Base-by-base conservation (phyloP, 2,113 vertebrate genomes). In the Onychorhynchus coronatus region DNA sequence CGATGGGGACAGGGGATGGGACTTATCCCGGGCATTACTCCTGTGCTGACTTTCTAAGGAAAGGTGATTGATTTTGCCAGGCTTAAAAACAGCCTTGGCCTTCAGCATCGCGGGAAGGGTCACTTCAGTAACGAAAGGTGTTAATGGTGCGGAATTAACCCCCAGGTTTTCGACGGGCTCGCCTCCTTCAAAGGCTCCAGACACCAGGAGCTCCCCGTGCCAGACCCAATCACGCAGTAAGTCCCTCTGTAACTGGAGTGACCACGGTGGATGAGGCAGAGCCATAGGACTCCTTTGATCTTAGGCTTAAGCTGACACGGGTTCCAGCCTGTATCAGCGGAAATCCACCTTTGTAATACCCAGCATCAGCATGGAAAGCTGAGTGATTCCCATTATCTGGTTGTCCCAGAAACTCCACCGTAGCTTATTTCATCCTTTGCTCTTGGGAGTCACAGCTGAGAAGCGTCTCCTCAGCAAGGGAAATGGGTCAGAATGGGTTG, bases 161-260 rank as follows among this genome's bases (percentile, higher is more conserved):
- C 55, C 21, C 25, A 6, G 52, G 55, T 2, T 89, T 35, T 49
- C 0, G 0, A 9, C 0, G 1, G 58, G 25, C 15, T 79, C 39
- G 21, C 3, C 23, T 44, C 12, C 49, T 66, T 53, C 3, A 3
- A 4, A 3, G 8, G 56, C 83, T 53, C 6, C 68, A 87, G 68
- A 41, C 8, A 18, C 23, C 9, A 7, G 56, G 58, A 30, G 28
- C 59, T 59, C 8, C 71, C 27, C 8, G 12, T 8, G 70, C 30
- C 52, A 37, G 63, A 8, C 2, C 18, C 28, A 44, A 5, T 0
- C 3, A 5, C 59, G 52, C n/a, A 17, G n/a, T 9, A 50, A 49
- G 25, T 31, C 49, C 52, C 33, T 68, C 0, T 33, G 68, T 14
- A 41, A 39, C 49, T 2, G 22, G 21, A 56, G 59, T 33, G 17